Base-by-base conservation (phyloP, 1,140 invertebrate species). In the Chironomus tepperi region DNA sequence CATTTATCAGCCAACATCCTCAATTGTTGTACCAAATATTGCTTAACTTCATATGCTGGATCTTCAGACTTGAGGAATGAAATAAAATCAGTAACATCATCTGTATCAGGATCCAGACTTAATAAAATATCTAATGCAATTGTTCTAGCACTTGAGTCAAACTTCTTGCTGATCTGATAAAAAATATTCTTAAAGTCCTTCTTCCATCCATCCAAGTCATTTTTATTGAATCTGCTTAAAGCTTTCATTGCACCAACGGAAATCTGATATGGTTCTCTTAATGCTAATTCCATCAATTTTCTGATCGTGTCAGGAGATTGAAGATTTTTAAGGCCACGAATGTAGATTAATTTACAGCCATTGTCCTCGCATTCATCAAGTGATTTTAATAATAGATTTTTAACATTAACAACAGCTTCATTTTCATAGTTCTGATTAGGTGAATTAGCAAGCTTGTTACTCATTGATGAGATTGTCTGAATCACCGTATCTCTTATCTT, bases 121-220 rank as follows among this genome's bases (percentile, higher is more conserved):
- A 94, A 81, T n/a, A 94, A 81, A 9, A 94, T 84, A 78, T 94
- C 90, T 9, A 90, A 79, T 0, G 92, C 90, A 64, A 93, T 76
- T 0, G 89, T 89, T 77, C 92, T 83, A 0, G 88, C 85, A 24
- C 89, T 92, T 15, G 90, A 89, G 78, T 94, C 92, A 73, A 86
- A 87, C 76, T 83, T 85, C 24, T 84, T 83, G 2, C 83, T 82
- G 3, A 88, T 79, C 78, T 93, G 90, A 76, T 88, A 88, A 78
- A 91, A 91, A 15, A 91, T 86, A 73, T 81, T 81, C 18, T 83
- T 77, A 2, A 89, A 88, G 3, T 81, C 79, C 70, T 76, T 80
- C 10, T 84, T 81, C 42, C 84, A 79, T 21, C 84, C 77, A 7
- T 80, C 83, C 15, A 84, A 78, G 12, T 77, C 76, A 10, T 78